Percentiles rank a stretch among this genome's conserved stretches.
These are phyloP conservation scores for Clunio marinus DNA, from an alignment of 2,888 invertebrate species.

Conservation along the genomic window DNA sequence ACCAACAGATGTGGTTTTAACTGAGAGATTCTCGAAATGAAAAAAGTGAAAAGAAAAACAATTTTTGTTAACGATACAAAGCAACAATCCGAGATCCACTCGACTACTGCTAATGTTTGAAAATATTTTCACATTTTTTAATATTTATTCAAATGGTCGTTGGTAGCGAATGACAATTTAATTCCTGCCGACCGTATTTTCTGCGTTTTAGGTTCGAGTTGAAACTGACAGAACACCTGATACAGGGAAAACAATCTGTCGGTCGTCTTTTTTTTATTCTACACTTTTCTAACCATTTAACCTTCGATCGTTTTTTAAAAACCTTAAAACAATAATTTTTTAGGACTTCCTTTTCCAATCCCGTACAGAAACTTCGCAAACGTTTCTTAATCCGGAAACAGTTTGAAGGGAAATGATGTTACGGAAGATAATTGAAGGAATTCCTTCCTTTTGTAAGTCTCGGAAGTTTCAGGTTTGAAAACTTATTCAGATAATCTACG, in stretches of 20 bases:
- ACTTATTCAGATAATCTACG: too few species aligned
- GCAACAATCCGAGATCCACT: background rate
- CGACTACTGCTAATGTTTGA: background rate
- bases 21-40: background rate
- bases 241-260: background rate
- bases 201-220: background rate
- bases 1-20: conserved; percentile 27
- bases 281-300: too few species aligned
- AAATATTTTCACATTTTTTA: background rate
- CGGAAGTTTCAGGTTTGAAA: too few species aligned
- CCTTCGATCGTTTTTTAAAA: too few species aligned
- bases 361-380: background rate
- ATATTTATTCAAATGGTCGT: background rate
- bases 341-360: conserved; percentile 8
- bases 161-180: background rate
- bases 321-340: background rate
- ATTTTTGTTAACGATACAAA: background rate
- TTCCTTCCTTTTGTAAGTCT: background rate
- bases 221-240: conserved; percentile 14
- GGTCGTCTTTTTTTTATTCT: background rate
- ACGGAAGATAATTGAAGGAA: background rate
- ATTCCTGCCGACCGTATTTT: background rate
- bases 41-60: background rate
- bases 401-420: background rate
- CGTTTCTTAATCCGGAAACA: conserved; percentile 34